phyloP scores from a whole-genome alignment of 2,888 invertebrate species.

The Cancer borealis region DNA sequence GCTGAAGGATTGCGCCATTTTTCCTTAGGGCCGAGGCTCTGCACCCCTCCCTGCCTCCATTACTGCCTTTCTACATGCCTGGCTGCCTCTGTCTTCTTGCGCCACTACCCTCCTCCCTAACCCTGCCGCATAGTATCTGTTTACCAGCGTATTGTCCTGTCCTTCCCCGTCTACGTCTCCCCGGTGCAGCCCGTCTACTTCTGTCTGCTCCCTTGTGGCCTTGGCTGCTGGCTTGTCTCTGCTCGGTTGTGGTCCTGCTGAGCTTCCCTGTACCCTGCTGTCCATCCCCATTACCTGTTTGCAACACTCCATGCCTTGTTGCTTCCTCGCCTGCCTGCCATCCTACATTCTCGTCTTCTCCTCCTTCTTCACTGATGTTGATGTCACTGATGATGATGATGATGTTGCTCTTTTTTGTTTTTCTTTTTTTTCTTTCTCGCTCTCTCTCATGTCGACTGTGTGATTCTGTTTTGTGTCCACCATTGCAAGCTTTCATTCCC shows the following conservation, averaged over 20 bases:
- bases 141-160: not conserved
- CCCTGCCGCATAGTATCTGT: too few relatives aligned
- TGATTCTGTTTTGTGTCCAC: not conserved
- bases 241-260: conserved; percentile 1
- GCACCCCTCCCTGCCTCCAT: conserved; percentile 26
- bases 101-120: not conserved
- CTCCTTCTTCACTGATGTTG: not conserved
- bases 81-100: conserved; percentile 26
- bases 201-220: conserved; percentile 39
- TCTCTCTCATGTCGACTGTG: not conserved
- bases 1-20: conserved; percentile 56
- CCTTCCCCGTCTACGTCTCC: not conserved
- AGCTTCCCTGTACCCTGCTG: conserved; percentile 11
- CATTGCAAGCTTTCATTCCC: not conserved
- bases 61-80: conserved; percentile 44
- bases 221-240: conserved; percentile 3
- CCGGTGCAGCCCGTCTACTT: not conserved
- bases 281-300: conserved; percentile 20
- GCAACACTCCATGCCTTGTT: not conserved
- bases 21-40: conserved; percentile 28
- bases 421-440: not conserved
- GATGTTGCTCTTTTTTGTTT: not conserved
- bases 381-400: not conserved
- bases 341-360: not conserved
- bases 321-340: conserved; percentile 29